phyloP scores from a whole-genome alignment of 2,113 vertebrate species.

The Sinocyclocheilus anshuiensis region DNA sequence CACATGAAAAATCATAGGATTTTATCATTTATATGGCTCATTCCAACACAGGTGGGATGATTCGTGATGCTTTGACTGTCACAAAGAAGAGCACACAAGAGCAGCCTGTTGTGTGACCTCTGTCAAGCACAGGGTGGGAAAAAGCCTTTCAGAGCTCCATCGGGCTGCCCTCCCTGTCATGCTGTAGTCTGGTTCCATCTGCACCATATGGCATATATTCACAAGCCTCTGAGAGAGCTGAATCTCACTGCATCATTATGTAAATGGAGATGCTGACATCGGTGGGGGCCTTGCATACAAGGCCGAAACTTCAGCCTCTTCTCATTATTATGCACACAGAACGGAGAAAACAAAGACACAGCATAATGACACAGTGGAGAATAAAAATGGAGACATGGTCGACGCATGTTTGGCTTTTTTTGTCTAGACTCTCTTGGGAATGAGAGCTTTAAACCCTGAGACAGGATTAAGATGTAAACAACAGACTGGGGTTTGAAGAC shows the following conservation, averaged over 20 bases:
- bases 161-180: slow-evolving; percentile 40
- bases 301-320: not conserved
- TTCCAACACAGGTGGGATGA: slow-evolving; percentile 13
- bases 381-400: slow-evolving; percentile 38
- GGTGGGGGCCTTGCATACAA: not conserved
- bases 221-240: slow-evolving; percentile 50
- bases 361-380: slow-evolving; percentile 65
- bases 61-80: slow-evolving; percentile 29
- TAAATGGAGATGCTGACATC: slow-evolving; percentile 59
- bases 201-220: slow-evolving; percentile 69
- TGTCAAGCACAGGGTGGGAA: slow-evolving; percentile 48
- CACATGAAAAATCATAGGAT: not conserved
- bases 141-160: slow-evolving; percentile 9
- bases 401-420: slow-evolving; percentile 40
- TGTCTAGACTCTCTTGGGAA: slow-evolving; percentile 46
- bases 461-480: slow-evolving; percentile 38
- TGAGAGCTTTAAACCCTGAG: slow-evolving; percentile 3
- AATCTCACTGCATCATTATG: slow-evolving; percentile 66
- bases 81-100: not conserved
- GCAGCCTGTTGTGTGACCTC: slow-evolving; percentile 32
- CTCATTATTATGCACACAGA: slow-evolving; percentile 56
- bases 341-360: slow-evolving; percentile 61
- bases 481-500: slow-evolving; percentile 5
- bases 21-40: not conserved
- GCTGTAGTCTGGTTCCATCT: slow-evolving; percentile 56